Base-by-base conservation (phyloP, 2,113 vertebrate species). In the Nannospalax galili region DNA sequence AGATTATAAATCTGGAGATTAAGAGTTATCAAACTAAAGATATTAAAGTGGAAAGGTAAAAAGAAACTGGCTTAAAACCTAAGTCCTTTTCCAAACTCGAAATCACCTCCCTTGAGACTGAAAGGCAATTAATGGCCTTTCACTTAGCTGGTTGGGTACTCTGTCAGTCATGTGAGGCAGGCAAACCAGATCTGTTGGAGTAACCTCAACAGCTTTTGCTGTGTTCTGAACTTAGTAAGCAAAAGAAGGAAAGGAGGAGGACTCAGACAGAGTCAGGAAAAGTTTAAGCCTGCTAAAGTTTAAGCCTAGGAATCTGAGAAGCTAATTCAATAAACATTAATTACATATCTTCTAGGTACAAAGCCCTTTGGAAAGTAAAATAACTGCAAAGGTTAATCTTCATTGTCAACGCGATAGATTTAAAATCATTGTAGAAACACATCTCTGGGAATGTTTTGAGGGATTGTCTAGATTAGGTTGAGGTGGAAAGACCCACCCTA, bases 11-110 rank as follows among this genome's bases (percentile, higher is more conserved):
- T 26, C 52, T 69, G 19, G 48, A 40, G 16, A 48, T 35, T 60
- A 20, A 82, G 62, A 88, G 42, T 37, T 32, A n/a, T 52, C 48
- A 93, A 89, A 70, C 65, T 65, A 75, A 85, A 92, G 91, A 84
- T 56, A 60, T 1, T 19, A 58, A 78, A 72, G 35, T 72, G 26
- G 40, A 35, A 88, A 72, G 6, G 48, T 15, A 30, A n/a, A 79
- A 82, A 82, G 42, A 37, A 17, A 26, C 15, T 2, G 9, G 22
- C 8, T 79, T 74, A 32, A 64, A 80, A 72, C 40, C 37, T 35
- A 74, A 74, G 74, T 84, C 84, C 35, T 86, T 48, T 15, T 52
- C 32, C 81, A 67, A 88, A 73, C 48, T 80, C 22, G n/a, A 77
- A 45, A 42, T n/a, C 35, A 82, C 20, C 52, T 42, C 15, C 35